Evolutionary conservation across 1,140 invertebrate genomes (phyloP).

Genomic region (Pogonomyrmex barbatus): DNA sequence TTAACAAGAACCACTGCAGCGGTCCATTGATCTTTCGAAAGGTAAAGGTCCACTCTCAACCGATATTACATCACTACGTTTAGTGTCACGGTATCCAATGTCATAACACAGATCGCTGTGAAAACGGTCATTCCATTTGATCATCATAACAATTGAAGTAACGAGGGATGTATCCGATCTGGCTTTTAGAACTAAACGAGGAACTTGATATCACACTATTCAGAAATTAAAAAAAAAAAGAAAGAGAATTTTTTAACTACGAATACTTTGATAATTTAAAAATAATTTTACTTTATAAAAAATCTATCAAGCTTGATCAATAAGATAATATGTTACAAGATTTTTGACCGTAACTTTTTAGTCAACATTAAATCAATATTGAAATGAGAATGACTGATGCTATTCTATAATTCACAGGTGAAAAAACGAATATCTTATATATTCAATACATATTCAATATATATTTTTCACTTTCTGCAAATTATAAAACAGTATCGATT

Average conservation of each 20-base stretch:
- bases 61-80: constrained; percentile 28
- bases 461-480: constrained; percentile 54
- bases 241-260: background rate
- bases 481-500: constrained; percentile 48
- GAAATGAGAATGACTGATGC: constrained; percentile 57
- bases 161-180: background rate
- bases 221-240: background rate
- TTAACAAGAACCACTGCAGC: constrained; percentile 9
- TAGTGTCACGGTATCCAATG: constrained; percentile 18
- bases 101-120: constrained; percentile 28
- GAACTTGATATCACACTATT: background rate
- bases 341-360: constrained; percentile 54
- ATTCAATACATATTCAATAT: constrained; percentile 53
- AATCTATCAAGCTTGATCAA: background rate
- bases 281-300: background rate
- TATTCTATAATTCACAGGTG: constrained; percentile 58
- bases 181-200: background rate
- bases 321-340: constrained; percentile 25
- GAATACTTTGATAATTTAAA: background rate
- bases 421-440: constrained; percentile 64
- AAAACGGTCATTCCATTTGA: background rate
- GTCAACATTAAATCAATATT: constrained; percentile 60
- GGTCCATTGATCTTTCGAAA: constrained; percentile 44
- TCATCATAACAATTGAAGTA: background rate
- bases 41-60: constrained; percentile 30